phyloP scores from a whole-genome alignment of 1,140 invertebrate genomes.

The Drosophila arizonae region DNA sequence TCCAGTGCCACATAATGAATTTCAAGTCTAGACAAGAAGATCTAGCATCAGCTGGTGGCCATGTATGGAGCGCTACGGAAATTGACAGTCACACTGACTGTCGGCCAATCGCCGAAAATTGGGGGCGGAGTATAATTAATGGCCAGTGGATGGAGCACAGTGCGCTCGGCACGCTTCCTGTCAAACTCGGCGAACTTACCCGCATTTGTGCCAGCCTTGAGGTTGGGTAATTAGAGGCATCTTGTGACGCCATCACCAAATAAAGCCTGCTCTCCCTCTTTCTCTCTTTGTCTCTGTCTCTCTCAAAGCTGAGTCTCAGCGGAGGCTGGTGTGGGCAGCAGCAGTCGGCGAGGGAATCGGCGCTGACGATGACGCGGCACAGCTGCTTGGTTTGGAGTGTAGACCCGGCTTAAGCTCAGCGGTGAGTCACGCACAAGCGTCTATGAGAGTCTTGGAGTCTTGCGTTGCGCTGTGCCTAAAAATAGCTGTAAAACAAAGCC shows the following conservation, averaged over 20 bases:
- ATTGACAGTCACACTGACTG: constrained; percentile 30
- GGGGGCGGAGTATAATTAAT: constrained; percentile 40
- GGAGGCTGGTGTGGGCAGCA: constrained; percentile 49
- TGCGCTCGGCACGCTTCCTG: constrained; percentile 24
- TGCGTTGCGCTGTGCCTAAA: constrained; percentile 35
- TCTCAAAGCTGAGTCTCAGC: constrained; percentile 24
- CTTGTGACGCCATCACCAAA: constrained; percentile 81
- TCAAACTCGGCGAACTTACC: constrained; percentile 77
- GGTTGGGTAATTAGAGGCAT: constrained; percentile 54
- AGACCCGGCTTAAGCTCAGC: constrained; percentile 68
- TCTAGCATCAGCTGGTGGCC: constrained; percentile 30
- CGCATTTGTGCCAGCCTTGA: constrained; percentile 85
- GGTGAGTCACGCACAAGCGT: constrained; percentile 55
- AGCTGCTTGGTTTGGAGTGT: constrained; percentile 30
- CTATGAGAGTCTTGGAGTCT: constrained; percentile 17
- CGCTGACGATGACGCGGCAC: constrained; percentile 52
- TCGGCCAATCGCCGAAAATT: constrained; percentile 41
- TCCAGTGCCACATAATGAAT: neutral
- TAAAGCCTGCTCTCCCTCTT: constrained; percentile 40
- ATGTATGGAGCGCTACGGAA: constrained; percentile 55
- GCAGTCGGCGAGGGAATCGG: constrained; percentile 33
- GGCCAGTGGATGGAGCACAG: constrained; percentile 2
- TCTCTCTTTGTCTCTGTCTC: constrained; percentile 8
- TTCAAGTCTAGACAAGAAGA: constrained; percentile 18
- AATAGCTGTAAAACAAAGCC: constrained; percentile 37